Evolutionary conservation across 2,797 vertebrate genomes (phyloP).

Genomic region (Dendrocincla tyrannina): DNA sequence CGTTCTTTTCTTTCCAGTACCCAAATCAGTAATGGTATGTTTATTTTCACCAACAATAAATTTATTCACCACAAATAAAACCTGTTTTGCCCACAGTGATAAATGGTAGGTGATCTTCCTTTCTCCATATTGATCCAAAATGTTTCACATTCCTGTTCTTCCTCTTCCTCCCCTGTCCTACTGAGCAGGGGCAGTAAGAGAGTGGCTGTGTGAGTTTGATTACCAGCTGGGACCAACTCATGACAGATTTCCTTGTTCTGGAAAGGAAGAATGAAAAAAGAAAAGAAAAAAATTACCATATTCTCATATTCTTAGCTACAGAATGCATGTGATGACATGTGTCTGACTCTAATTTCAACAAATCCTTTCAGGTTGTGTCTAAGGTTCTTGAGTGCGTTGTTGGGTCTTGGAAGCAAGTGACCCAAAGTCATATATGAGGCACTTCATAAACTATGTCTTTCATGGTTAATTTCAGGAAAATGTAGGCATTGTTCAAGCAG

Average conservation of each 20-base stretch:
- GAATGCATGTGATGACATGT: accelerated
- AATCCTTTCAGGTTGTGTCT: neutral
- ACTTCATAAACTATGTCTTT: neutral
- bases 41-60: neutral
- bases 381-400: neutral
- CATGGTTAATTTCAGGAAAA: neutral
- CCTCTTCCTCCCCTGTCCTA: neutral
- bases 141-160: neutral
- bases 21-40: neutral
- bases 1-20: neutral
- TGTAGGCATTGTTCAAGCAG: neutral
- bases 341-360: neutral
- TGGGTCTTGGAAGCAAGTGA: neutral
- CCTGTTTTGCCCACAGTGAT: neutral
- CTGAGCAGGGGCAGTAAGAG: neutral
- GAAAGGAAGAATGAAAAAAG: neutral
- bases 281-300: neutral
- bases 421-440: neutral
- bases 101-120: neutral
- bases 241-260: neutral
- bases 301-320: neutral
- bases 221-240: neutral
- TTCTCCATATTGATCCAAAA: neutral
- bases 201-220: neutral
- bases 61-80: neutral